These are phyloP conservation scores for Oreortyx pictus DNA, from an alignment of 2,797 vertebrate species.

Conservation along the genomic window DNA sequence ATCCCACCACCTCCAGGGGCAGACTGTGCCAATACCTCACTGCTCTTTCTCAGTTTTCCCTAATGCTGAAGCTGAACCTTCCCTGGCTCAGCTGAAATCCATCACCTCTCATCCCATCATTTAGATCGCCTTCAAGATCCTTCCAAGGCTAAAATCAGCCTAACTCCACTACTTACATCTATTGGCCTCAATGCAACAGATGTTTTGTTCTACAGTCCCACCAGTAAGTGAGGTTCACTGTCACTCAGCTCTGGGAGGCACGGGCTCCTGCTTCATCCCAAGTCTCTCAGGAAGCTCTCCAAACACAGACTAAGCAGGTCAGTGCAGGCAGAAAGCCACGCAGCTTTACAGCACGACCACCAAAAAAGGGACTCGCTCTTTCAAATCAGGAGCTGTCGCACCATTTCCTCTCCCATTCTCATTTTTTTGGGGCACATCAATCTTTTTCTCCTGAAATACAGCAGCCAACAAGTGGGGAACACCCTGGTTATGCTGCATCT, in stretches of 20 bases:
- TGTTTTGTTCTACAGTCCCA: background rate
- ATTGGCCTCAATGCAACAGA: background rate
- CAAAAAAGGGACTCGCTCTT: background rate
- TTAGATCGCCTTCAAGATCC: background rate
- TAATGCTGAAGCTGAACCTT: no score
- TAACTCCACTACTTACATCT: background rate
- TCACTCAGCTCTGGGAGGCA: no score
- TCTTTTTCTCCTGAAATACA: background rate
- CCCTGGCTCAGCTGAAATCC: no score
- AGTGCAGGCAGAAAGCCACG: background rate
- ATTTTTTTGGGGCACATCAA: background rate
- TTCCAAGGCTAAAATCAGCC: background rate
- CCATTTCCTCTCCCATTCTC: background rate
- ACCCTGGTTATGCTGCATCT: background rate
- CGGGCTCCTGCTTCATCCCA: background rate
- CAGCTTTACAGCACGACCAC: accelerated
- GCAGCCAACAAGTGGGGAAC: background rate
- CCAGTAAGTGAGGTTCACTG: background rate
- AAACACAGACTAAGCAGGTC: background rate
- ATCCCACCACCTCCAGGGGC: no score
- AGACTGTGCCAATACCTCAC: no score
- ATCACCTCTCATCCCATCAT: no score
- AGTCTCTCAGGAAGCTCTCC: background rate
- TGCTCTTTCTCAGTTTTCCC: no score
- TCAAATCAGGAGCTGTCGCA: background rate